phyloP scores from a whole-genome alignment of 2,888 invertebrate species.

The Leucophenga maculata region DNA sequence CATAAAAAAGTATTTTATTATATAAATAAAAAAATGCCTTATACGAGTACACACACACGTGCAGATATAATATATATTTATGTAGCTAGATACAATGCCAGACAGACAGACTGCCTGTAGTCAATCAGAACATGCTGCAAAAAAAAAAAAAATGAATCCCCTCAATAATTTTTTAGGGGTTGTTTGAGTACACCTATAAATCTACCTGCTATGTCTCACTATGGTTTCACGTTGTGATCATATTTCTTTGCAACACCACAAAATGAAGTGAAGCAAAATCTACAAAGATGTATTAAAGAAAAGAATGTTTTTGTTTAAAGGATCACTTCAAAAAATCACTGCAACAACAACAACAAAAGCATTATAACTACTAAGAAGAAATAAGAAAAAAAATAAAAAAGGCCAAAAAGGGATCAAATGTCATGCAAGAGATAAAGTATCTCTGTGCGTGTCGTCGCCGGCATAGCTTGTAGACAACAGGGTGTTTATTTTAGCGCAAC shows the following conservation, averaged over 20 bases:
- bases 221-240: slow-evolving; percentile 27
- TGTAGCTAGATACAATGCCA: background rate
- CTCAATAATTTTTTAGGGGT: slow-evolving; percentile 19
- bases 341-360: slow-evolving; percentile 21
- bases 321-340: slow-evolving; percentile 30
- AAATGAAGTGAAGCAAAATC: slow-evolving; percentile 7
- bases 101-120: too few species aligned
- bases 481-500: slow-evolving; percentile 36
- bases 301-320: slow-evolving; percentile 35
- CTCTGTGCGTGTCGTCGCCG: slow-evolving; percentile 18
- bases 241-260: slow-evolving; percentile 29
- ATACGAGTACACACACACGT: slow-evolving; percentile 41
- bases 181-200: slow-evolving; percentile 32
- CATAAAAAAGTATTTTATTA: background rate
- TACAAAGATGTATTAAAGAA: slow-evolving; percentile 23
- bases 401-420: slow-evolving; percentile 46
- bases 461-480: slow-evolving; percentile 9
- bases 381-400: slow-evolving; percentile 3
- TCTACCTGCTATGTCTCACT: slow-evolving; percentile 53
- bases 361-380: slow-evolving; percentile 8
- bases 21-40: background rate
- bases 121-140: slow-evolving; percentile 12
- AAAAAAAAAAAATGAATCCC: slow-evolving; percentile 23
- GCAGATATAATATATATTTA: slow-evolving; percentile 37
- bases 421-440: slow-evolving; percentile 38